Conservation (phyloP, 2,797 vertebrate genomes). For the Cetoscarus ocellatus region DNA sequence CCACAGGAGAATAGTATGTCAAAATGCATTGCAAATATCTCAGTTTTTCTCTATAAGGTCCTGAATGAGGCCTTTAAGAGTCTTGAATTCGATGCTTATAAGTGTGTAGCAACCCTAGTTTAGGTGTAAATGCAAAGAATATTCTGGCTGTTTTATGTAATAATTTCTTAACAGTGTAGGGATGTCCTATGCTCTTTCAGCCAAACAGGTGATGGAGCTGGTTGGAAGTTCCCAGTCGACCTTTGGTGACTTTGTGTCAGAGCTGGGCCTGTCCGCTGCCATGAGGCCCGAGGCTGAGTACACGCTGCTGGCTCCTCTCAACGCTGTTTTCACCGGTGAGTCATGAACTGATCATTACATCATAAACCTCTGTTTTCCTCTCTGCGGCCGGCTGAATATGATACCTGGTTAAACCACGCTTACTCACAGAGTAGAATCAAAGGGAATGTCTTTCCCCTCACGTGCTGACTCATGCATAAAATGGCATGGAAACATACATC, state of each 20-base stretch:
- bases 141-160: not conserved
- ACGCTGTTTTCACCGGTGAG: constrained; percentile 92
- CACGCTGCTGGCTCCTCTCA: constrained; percentile 93
- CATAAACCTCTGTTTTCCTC: constrained; percentile 22
- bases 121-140: not conserved
- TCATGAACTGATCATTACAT: constrained; percentile 39
- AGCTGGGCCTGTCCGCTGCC: constrained; percentile 88
- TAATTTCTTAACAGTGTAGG: constrained; percentile 27
- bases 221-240: constrained; percentile 88
- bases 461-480: constrained; percentile 25
- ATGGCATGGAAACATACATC: constrained; percentile 1
- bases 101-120: too few species aligned
- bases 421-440: constrained; percentile 21
- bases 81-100: too few species aligned
- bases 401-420: constrained; percentile 6
- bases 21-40: too few species aligned
- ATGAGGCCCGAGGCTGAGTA: constrained; percentile 89
- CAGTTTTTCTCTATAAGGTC: too few species aligned
- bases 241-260: constrained; percentile 91
- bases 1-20: too few species aligned
- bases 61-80: too few species aligned
- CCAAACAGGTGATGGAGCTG: constrained; percentile 95
- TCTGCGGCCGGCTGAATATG: constrained; percentile 28
- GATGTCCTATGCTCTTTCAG: constrained; percentile 77
- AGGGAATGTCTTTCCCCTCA: not conserved